These are phyloP conservation scores for Romanomermis culicivorax DNA, from an alignment of 2,888 invertebrate genomes.

Conservation along the genomic window DNA sequence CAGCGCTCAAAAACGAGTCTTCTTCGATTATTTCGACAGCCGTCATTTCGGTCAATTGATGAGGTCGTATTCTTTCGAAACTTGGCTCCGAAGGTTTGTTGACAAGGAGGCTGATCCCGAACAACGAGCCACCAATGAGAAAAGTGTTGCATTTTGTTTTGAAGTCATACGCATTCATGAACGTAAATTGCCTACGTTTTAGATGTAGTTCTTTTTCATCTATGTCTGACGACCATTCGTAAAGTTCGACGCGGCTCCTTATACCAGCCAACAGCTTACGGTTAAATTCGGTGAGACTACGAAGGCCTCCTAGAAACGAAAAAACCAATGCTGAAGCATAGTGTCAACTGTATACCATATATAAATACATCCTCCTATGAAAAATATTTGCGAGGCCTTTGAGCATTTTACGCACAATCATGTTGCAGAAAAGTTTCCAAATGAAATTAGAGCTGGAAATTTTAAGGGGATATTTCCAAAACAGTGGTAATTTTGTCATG, in stretches of 20 bases:
- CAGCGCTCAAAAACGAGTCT: constrained; percentile 85
- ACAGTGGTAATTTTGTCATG: too few species aligned
- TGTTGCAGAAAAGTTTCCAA: too few species aligned
- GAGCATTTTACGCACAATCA: too few species aligned
- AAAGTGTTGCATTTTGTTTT: constrained; percentile 70
- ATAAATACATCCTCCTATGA: too few species aligned
- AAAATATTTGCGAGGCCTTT: too few species aligned
- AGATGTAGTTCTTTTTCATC: constrained; percentile 68
- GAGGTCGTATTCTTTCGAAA: constrained; percentile 74
- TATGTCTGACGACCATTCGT: constrained; percentile 84
- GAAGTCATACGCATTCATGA: constrained; percentile 72
- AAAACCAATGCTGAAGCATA: too few species aligned
- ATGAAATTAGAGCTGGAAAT: too few species aligned
- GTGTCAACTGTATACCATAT: too few species aligned
- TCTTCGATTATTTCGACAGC: constrained; percentile 82
- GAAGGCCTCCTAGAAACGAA: constrained; percentile 72
- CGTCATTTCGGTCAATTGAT: constrained; percentile 95
- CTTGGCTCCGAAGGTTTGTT: constrained; percentile 92
- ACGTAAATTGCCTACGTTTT: constrained; percentile 92
- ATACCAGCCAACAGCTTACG: constrained; percentile 83
- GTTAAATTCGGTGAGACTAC: constrained; percentile 75
- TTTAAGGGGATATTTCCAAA: too few species aligned
- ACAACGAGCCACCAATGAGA: constrained; percentile 85
- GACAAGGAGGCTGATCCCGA: constrained; percentile 74
- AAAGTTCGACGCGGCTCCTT: constrained; percentile 83